Base-by-base conservation (phyloP, 2,888 invertebrate genomes). In the Pterostichus niger region DNA sequence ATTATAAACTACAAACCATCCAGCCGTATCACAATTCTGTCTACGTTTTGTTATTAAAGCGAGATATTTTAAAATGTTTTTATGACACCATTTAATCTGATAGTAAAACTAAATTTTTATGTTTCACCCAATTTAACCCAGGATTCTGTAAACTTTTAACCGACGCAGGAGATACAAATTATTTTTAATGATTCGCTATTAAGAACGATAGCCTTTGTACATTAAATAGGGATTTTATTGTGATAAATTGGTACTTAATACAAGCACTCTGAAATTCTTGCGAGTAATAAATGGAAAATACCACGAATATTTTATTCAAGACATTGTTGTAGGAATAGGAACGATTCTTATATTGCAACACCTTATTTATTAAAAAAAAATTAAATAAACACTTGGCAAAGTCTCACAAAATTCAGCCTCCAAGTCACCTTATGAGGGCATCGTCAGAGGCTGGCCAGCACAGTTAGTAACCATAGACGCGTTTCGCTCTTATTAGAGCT, bases 181-280 rank as follows among this genome's bases (percentile, higher is more conserved):
- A 75, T 75, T 75, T 75, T 75, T 75, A 75, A 75, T 75, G 75
- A 75, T 75, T 75, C 35, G 24, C 24, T 75, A 75, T 75, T 75
- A 75, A 33, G 75, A 31, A 33, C 59, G 78, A 59, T 61, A 61
- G 56, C n/a, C 61, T 77, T 31, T 61, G 61, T 46, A 35, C 77
- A 40, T 77, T 78, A 61, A 78, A 78, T 24, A 78, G 24, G 59
- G 44, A 78, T 44, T 61, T 78, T 78, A 78, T 78, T 78, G 59
- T 61, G 78, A 78, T 78, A 78, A 78, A 78, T 78, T 78, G 61
- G 78, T 78, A 78, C 78, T 78, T 78, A 61, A 77, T 10, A 13
- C 31, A 49, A 52, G 76, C 75, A 15, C 68, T 77, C 56, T 56
- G 56, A 77, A 40, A 78, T 78, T 59, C 77, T 75, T 75, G 46